A percentile compares a stretch with the other conserved stretches of the same genome.
These are phyloP conservation scores for Cephalopachus bancanus DNA, from an alignment of 2,797 vertebrate genomes.

Conservation along the genomic window DNA sequence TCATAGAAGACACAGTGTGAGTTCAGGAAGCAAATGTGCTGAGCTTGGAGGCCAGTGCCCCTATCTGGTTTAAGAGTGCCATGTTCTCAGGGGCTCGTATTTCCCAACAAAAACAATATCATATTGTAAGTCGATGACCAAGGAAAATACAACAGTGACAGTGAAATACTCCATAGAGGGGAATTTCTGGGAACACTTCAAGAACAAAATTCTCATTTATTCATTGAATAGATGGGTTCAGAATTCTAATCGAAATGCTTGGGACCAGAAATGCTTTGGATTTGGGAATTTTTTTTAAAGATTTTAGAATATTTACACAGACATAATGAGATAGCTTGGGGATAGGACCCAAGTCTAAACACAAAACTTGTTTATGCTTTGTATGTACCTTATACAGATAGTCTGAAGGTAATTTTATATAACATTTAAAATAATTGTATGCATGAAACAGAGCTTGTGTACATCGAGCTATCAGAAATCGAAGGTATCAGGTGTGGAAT, in stretches of 20 bases:
- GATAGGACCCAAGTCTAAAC: background rate
- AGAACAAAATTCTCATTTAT: background rate
- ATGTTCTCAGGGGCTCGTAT: background rate
- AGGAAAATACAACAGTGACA: background rate
- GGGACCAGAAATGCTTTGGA: background rate
- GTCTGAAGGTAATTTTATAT: background rate
- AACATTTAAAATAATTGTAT: background rate
- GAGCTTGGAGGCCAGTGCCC: rapidly evolving
- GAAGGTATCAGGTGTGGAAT: background rate
- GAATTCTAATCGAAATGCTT: background rate
- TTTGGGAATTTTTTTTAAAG: background rate
- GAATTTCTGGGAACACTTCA: background rate
- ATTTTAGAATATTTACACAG: background rate
- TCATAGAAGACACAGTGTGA: background rate
- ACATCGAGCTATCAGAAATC: background rate
- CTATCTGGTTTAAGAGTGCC: background rate
- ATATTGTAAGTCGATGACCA: background rate
- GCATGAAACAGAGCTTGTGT: background rate
- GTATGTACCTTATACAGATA: background rate
- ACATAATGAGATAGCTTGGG: background rate
- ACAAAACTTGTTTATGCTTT: background rate
- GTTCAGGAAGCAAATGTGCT: background rate
- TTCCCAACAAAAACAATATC: background rate
- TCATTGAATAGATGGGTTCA: background rate
- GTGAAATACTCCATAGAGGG: background rate